These are phyloP conservation scores for Agapornis roseicollis DNA, from an alignment of 2,113 vertebrate genomes.

Conservation along the genomic window DNA sequence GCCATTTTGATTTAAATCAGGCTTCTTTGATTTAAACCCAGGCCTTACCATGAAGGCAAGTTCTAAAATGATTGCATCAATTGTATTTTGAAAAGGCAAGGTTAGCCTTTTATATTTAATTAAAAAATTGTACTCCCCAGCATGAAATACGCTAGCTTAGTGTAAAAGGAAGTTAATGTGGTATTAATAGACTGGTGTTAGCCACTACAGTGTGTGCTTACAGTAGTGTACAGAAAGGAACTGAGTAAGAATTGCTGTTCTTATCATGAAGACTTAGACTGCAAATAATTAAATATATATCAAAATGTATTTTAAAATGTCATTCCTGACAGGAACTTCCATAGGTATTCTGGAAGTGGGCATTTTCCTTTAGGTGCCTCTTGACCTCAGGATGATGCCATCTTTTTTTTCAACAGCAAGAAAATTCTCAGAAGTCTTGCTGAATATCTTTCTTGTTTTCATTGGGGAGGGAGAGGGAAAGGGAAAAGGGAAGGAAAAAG, in stretches of 20 bases:
- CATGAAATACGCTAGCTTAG: background rate
- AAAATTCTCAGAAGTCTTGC: background rate
- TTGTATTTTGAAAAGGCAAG: background rate
- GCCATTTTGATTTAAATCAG: background rate
- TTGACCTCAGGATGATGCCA: background rate
- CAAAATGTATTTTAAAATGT: background rate
- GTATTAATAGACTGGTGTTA: slow-evolving; percentile 18
- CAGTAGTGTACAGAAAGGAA: background rate
- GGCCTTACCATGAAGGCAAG: background rate
- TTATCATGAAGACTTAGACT: background rate
- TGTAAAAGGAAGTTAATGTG: background rate
- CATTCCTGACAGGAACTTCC: background rate
- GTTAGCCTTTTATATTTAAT: background rate
- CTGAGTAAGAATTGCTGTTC: background rate
- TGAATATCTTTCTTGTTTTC: background rate
- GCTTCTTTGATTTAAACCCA: background rate
- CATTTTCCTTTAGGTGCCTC: background rate
- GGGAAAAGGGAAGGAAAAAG: background rate
- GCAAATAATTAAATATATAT: background rate
- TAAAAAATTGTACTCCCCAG: background rate
- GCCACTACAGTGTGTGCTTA: background rate
- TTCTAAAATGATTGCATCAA: background rate
- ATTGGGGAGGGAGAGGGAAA: background rate
- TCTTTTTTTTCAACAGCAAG: background rate
- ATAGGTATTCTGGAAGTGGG: background rate